Conservation (phyloP, 2,888 invertebrate species). For the Didymodactylos carnosus region DNA sequence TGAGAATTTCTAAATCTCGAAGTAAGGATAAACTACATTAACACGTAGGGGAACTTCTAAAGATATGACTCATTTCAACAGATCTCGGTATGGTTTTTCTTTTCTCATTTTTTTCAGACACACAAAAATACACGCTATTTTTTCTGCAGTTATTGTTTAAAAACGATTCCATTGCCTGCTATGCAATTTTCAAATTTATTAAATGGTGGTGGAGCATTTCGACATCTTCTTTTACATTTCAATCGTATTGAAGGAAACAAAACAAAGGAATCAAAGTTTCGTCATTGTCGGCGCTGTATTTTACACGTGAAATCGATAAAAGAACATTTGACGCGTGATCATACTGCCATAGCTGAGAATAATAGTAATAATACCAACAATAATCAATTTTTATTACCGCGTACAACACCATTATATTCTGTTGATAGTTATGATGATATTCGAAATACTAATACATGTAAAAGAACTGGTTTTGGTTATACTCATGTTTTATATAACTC, state of each 20-base stretch:
- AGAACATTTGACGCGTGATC: conserved; percentile 6
- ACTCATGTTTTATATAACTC: too few species aligned
- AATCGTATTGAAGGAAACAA: conserved; percentile 6
- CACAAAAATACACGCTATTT: conserved; percentile 4
- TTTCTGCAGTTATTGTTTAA: conserved; percentile 14
- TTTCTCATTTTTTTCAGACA: neutral
- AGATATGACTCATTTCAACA: too few species aligned
- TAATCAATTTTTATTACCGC: too few species aligned
- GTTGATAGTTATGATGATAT: too few species aligned
- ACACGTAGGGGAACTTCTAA: too few species aligned
- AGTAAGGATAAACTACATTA: too few species aligned
- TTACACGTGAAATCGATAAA: conserved; percentile 8
- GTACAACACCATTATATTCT: too few species aligned
- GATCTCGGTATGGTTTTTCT: neutral
- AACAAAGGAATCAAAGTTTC: conserved; percentile 4
- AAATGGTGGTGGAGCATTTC: neutral
- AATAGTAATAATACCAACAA: too few species aligned
- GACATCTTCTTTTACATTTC: conserved; percentile 11
- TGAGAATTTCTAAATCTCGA: too few species aligned
- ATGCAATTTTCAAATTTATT: neutral
- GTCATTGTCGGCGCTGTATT: conserved; percentile 10
- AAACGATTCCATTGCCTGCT: conserved; percentile 6
- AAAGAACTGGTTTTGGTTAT: too few species aligned
- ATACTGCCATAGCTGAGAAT: too few species aligned
- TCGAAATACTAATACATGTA: too few species aligned